Evolutionary conservation across 2,797 vertebrate species (phyloP).

Genomic region (Masticophis lateralis): DNA sequence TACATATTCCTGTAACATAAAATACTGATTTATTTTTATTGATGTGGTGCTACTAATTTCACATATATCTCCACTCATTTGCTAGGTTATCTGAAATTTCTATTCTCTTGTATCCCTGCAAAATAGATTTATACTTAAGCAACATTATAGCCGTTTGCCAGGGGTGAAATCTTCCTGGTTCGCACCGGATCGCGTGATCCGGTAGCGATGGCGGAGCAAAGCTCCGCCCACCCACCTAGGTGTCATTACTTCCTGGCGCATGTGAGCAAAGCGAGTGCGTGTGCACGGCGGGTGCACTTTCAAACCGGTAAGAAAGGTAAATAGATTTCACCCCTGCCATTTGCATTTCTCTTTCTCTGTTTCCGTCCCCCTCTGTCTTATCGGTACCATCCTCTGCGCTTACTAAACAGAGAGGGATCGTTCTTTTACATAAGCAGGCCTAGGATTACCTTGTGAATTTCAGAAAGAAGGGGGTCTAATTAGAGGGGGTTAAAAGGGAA

Average conservation of each 20-base stretch:
- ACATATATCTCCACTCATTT: not conserved
- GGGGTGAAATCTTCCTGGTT: no score
- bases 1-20: not conserved
- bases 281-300: no score
- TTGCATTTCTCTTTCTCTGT: no score
- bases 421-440: not conserved
- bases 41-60: not conserved
- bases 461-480: not conserved
- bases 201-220: no score
- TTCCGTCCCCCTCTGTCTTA: no score
- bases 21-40: not conserved
- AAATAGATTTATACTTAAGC: not conserved
- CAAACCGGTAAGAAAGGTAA: no score
- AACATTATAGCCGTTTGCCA: not conserved
- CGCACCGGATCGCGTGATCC: no score
- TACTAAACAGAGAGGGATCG: not conserved
- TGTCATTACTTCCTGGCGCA: no score
- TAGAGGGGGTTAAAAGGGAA: not conserved
- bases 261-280: no score
- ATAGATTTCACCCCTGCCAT: not conserved
- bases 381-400: not conserved
- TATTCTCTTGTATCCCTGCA: not conserved
- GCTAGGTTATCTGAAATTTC: not conserved
- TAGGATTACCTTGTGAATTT: not conserved
- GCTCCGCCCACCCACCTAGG: no score